phyloP scores from a whole-genome alignment of 2,797 vertebrate genomes.

The Pelobates cultripes region DNA sequence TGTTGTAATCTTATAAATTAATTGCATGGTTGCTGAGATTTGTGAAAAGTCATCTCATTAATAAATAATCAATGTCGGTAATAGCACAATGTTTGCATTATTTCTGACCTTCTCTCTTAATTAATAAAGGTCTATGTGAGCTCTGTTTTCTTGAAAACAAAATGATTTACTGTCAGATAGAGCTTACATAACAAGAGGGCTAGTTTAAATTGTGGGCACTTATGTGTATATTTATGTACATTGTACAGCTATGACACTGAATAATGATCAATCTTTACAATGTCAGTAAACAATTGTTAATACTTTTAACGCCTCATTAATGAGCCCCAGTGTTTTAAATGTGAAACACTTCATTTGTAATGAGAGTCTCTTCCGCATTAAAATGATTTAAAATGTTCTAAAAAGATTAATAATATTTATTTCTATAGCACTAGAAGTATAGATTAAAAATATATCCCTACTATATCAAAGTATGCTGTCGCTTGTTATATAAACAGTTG shows the following conservation, averaged over 20 bases:
- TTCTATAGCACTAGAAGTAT: conserved; percentile 18
- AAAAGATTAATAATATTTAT: conserved; percentile 20
- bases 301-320: conserved; percentile 35
- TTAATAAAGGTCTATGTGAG: conserved; percentile 17
- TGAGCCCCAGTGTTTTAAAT: conserved; percentile 25
- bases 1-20: neutral
- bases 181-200: neutral
- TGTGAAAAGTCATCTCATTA: conserved; percentile 27
- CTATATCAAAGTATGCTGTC: neutral
- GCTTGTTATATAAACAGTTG: neutral
- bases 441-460: neutral
- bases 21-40: conserved; percentile 19
- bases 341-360: neutral
- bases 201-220: neutral
- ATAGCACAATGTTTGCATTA: conserved; percentile 24
- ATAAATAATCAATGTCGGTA: conserved; percentile 25
- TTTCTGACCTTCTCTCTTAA: conserved; percentile 30
- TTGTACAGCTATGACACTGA: conserved; percentile 3
- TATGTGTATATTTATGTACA: conserved; percentile 5
- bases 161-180: conserved; percentile 17
- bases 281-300: conserved; percentile 28
- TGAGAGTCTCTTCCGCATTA: neutral
- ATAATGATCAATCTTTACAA: conserved; percentile 23
- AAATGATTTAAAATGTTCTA: neutral
- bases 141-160: conserved; percentile 15